Conservation (phyloP, 2,888 invertebrate genomes). For the Pachycephus smyrnensis region DNA sequence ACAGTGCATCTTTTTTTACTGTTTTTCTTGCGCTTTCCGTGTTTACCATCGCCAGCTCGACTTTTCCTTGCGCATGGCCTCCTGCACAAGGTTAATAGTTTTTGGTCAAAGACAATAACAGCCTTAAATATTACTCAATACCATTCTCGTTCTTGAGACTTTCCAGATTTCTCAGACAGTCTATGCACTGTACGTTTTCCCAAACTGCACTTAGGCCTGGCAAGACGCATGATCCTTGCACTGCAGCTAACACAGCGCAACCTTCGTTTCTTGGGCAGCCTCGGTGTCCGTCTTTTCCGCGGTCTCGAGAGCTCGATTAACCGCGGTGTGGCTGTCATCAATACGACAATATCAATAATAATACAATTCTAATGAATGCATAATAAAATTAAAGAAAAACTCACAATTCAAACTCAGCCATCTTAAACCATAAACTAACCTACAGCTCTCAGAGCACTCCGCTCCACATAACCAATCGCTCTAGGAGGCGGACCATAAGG, state of each 20-base stretch:
- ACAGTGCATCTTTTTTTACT: background rate
- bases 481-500: constrained; percentile 24
- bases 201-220: constrained; percentile 10
- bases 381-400: background rate
- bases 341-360: background rate
- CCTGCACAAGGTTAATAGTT: background rate
- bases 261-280: background rate
- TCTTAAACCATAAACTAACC: constrained; percentile 25
- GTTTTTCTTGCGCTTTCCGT: background rate
- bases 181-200: background rate
- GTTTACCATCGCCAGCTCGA: background rate
- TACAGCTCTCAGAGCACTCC: constrained; percentile 35
- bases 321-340: constrained; percentile 33
- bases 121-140: background rate
- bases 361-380: background rate
- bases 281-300: constrained; percentile 13
- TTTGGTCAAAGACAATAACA: background rate
- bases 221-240: constrained; percentile 16
- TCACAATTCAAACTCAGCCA: background rate
- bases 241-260: background rate
- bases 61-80: background rate
- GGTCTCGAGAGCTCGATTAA: constrained; percentile 41
- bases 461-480: constrained; percentile 27
- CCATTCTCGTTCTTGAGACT: background rate
- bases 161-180: background rate